Percentiles rank a stretch among this genome's conserved stretches.
phyloP scores from a whole-genome alignment of 2,888 invertebrate genomes.

The Drosophila leonis region DNA sequence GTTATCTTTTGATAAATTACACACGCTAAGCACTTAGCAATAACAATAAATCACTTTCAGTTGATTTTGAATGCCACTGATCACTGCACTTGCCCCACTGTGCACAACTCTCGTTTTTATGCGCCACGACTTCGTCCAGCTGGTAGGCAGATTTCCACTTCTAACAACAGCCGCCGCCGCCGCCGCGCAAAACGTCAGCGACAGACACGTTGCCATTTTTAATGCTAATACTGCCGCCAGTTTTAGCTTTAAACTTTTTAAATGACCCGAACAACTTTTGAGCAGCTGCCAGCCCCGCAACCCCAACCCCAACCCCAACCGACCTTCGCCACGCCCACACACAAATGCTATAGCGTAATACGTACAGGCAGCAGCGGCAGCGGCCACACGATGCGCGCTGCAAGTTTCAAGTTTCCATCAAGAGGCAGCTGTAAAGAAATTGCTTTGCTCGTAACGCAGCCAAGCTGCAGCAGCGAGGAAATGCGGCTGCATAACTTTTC shows the following conservation, averaged over 20 bases:
- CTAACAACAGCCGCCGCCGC: constrained; percentile 17
- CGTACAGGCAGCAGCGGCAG: neutral
- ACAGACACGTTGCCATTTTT: constrained; percentile 53
- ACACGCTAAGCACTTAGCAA: neutral
- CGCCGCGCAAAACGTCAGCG: constrained; percentile 49
- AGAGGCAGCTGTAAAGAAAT: constrained; percentile 47
- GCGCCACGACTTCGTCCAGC: constrained; percentile 44
- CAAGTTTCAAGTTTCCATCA: constrained; percentile 64
- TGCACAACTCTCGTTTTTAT: constrained; percentile 42
- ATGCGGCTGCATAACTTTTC: constrained; percentile 54
- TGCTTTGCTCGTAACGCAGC: constrained; percentile 20
- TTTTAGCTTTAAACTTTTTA: constrained; percentile 73
- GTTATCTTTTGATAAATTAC: neutral
- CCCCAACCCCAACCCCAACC: neutral
- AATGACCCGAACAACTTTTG: constrained; percentile 76
- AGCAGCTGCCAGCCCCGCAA: constrained; percentile 64
- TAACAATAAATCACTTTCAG: neutral
- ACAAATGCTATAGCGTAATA: constrained; percentile 3
- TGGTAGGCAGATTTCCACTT: constrained; percentile 50
- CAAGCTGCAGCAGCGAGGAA: constrained; percentile 41
- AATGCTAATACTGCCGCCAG: constrained; percentile 53
- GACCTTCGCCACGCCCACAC: constrained; percentile 8
- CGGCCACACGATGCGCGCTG: constrained; percentile 21
- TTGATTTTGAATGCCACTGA: neutral
- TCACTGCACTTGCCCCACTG: constrained; percentile 17